Base-by-base conservation (phyloP, 2,797 vertebrate species). In the Eulemur mongoz region DNA sequence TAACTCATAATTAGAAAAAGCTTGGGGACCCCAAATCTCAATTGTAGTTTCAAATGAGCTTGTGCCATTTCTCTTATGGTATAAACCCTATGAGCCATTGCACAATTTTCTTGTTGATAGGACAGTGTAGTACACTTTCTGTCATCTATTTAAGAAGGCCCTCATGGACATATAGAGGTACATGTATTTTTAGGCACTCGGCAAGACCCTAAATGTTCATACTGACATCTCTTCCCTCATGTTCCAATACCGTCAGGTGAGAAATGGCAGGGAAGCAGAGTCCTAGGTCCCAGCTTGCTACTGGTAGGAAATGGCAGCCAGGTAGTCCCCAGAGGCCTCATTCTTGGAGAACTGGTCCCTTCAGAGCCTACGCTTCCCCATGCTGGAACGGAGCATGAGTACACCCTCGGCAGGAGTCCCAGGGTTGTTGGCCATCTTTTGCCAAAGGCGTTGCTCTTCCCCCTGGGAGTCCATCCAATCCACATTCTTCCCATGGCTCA, bases 401-500 rank as follows among this genome's bases (percentile, higher is more conserved):
- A 99, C 99, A 27, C 99, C 99, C 98, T 99, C 99, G 32, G 99
- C 99, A 30, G 99, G 98, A 97, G 98, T 98, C 92, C 99, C 99
- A 0, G 99, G 99, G 91, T 98, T 99, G 97, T 99, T 99, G 14
- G 99, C 99, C 99, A 99, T 99, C 97, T 98, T 99, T 95, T 99
- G 99, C 99, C 99, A 99, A 79, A 99, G 98, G 59, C 97, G 98
- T 97, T 99, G 99, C 81, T 99, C 99, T 98, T 99, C 99, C 43
- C 99, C 99, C 11, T 98, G 99, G 7, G 99, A 99, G 98, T 99
- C 99, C 99, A 99, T 99, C 99, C 99, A 99, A 97, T 99, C 99
- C 38, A 99, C 99, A 25, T 99, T 99, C 67, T 99, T 99, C 73
- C 99, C 99, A 48, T 99, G 99, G 98, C 99, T 99, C 88, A 99